These are phyloP conservation scores for Ranitomeya imitator DNA, from an alignment of 2,113 vertebrate genomes.

Conservation along the genomic window DNA sequence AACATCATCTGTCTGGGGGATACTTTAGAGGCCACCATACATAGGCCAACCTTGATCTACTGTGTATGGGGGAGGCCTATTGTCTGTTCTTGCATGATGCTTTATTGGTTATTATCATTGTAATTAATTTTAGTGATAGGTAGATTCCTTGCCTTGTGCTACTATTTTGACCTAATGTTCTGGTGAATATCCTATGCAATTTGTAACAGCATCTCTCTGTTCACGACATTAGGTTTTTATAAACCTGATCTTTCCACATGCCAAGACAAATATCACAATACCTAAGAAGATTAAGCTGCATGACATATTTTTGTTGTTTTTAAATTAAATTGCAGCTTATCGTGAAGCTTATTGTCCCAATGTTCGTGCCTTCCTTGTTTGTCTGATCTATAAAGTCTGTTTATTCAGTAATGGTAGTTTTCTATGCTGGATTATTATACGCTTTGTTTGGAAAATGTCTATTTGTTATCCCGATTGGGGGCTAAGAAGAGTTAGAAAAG, in stretches of 20 bases:
- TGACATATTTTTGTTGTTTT: slow-evolving; percentile 55
- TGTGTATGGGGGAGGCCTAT: no score
- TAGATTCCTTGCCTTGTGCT: background rate
- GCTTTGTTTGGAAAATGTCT: background rate
- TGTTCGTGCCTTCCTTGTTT: background rate
- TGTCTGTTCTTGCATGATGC: background rate
- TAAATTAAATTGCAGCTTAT: background rate
- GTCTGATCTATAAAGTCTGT: background rate
- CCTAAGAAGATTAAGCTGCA: slow-evolving; percentile 16
- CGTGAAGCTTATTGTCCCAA: background rate
- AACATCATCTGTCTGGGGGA: no score
- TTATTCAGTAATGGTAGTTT: background rate
- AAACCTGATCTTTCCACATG: background rate
- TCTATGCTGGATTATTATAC: slow-evolving; percentile 1
- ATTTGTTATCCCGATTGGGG: background rate
- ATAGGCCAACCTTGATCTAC: no score
- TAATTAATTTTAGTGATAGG: background rate
- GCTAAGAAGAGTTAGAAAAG: background rate
- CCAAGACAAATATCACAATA: slow-evolving; percentile 12
- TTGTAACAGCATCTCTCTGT: background rate
- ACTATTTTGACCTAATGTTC: background rate
- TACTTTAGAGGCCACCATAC: no score
- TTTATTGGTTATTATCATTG: background rate
- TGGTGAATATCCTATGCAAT: background rate
- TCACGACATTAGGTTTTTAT: background rate